Percentiles rank a stretch among this genome's conserved stretches.
phyloP scores from a whole-genome alignment of 1,140 invertebrate species.

The Ceratitis capitata region DNA sequence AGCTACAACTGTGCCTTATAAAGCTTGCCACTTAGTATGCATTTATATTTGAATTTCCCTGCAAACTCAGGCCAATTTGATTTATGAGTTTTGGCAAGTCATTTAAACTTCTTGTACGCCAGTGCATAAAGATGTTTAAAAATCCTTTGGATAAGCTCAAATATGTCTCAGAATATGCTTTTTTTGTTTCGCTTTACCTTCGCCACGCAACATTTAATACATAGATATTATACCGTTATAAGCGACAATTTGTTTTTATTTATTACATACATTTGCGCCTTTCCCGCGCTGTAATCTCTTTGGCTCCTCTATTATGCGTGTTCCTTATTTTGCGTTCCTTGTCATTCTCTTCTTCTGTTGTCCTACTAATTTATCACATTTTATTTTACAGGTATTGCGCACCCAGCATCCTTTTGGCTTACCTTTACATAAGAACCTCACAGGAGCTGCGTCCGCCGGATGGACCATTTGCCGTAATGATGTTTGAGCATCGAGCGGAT shows the following conservation, averaged over 20 bases:
- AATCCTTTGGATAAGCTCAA: no score
- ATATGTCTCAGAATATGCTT: no score
- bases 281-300: background rate
- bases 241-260: no score
- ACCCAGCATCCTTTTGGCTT: constrained; percentile 72
- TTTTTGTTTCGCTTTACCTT: no score
- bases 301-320: background rate
- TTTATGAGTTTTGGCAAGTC: background rate
- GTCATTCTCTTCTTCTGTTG: background rate
- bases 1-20: background rate
- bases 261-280: no score
- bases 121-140: no score
- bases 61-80: background rate
- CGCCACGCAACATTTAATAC: no score
- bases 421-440: constrained; percentile 72
- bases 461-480: constrained; percentile 68
- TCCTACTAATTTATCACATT: constrained; percentile 5
- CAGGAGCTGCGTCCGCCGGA: constrained; percentile 71
- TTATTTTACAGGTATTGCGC: constrained; percentile 71
- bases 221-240: no score
- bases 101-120: background rate
- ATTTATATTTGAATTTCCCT: background rate
- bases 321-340: background rate
- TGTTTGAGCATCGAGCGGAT: constrained; percentile 67
- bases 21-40: background rate